Base-by-base conservation (phyloP, 1,140 invertebrate genomes). In the Bombus pyrosoma region DNA sequence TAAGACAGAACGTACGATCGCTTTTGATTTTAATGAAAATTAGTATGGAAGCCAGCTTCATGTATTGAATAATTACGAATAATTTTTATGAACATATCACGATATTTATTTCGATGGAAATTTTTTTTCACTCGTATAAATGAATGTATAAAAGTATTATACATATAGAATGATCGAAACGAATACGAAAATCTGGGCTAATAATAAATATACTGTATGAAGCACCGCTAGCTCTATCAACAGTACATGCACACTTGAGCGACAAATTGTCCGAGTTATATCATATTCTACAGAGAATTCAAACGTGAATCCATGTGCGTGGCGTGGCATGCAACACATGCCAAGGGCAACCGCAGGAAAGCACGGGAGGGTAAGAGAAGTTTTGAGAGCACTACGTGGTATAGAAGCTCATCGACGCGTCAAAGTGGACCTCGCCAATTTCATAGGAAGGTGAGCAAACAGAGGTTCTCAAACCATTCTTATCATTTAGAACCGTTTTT, bases 351-450 rank as follows among this genome's bases (percentile, higher is more conserved):
- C 37, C 64, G 43, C 53, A 89, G 64, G 77, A 79, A 84, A 83
- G 81, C 82, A 78, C 62, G 59, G 75, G 43, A 72, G 79, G 78
- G 77, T 89, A 86, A 90, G 89, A 88, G 84, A 91, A 91, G 89
- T 91, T 91, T 90, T 88, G 86, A 90, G 83, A 86, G 89, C 89
- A 82, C 78, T 86, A 84, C 59, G 80, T 86, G 80, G 71, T 83
- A 92, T 87, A 89, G 87, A 86, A 91, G 87, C 86, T 93, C 91
- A 91, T 93, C 92, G 91, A 88, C 91, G 92, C 91, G 92, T 93
- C 92, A 93, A 93, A 93, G 92, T 93, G 92, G 89, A 85, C 84
- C 86, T 90, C 87, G 84, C 89, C 92, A 93, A 93, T 93, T 93
- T 92, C 92, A 93, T 92, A 92, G 89, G 76, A 86, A 92, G 89